Base-by-base conservation (phyloP, 2,888 invertebrate species). In the Oscheius sp. region DNA sequence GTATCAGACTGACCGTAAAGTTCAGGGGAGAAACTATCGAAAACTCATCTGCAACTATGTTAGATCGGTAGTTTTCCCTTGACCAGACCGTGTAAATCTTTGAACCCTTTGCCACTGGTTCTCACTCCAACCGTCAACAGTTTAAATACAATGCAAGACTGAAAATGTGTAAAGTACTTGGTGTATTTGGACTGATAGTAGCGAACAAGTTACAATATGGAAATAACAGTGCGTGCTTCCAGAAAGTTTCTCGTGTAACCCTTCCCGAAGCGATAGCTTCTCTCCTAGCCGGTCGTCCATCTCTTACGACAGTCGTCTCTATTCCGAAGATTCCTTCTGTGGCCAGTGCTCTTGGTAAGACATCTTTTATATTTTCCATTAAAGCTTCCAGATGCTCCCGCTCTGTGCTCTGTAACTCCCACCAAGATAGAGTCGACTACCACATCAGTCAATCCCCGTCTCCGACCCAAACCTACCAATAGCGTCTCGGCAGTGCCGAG, bases 371-470 rank as follows among this genome's bases (percentile, higher is more conserved):
- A 21, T 21, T 59, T 47, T 29, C 33, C 37, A 7, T 11, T n/a
- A 42, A 0, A 42, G 42, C 9, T 55, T 51, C 33, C 33, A 65
- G 65, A 65, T 29, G 55, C 55, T n/a, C 68, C 68, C 21, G 55
- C 68, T 1, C 53, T 68, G 7, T 68, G 68, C n/a, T 68, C 68
- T n/a, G 55, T 68, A 13, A 37, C 68, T 37, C 68, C 68, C 5
- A 51, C 21, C 11, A 68, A 68, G 35, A 33, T 68, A 7, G 74
- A 74, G 47, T 50, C 74, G 5, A 70, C 74, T 11, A 83, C 86
- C 2, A 89, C 88, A 4, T 86, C 87, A 3, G 88, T 89, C 37
- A 87, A 87, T 74, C 88, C 88, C 2, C 79, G 88, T 9, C 81
- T 88, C n/a, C 79, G 88, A 33, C 88, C 88, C 9, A 88, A 88